These are phyloP conservation scores for Eciton burchellii DNA, from an alignment of 1,140 invertebrate species.

Conservation along the genomic window DNA sequence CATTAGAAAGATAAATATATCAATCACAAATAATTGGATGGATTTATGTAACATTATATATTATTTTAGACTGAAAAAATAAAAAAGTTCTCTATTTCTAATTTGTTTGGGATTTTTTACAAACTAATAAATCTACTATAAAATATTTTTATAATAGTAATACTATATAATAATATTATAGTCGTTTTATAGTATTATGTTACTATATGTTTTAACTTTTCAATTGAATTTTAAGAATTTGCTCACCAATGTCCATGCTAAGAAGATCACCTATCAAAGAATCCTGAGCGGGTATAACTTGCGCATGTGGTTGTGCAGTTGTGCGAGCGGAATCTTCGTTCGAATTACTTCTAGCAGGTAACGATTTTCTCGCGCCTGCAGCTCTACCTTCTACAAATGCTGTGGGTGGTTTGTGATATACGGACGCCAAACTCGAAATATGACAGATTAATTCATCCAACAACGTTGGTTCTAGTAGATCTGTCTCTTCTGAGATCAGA, in stretches of 20 bases:
- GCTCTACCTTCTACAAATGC: slow-evolving; percentile 98
- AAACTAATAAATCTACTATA: not conserved
- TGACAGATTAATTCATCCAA: slow-evolving; percentile 99
- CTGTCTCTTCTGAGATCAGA: slow-evolving; percentile 99
- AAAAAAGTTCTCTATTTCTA: not conserved
- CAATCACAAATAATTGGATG: slow-evolving; percentile 15
- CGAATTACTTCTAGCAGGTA: slow-evolving; percentile 87
- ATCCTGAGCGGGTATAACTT: slow-evolving; percentile 92
- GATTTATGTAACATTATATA: too few species aligned
- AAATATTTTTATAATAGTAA: slow-evolving; percentile 11
- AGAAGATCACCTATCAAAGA: slow-evolving; percentile 98
- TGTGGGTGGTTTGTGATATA: slow-evolving; percentile 99
- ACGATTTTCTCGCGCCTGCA: slow-evolving; percentile 89
- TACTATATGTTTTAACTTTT: not conserved
- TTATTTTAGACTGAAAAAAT: slow-evolving; percentile 17
- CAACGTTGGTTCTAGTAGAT: slow-evolving; percentile 98
- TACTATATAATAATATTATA: too few species aligned
- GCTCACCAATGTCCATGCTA: slow-evolving; percentile 96
- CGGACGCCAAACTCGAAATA: slow-evolving; percentile 98
- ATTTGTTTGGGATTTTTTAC: not conserved
- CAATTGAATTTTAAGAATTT: slow-evolving; percentile 70
- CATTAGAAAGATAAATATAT: not conserved
- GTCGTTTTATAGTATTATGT: too few species aligned
- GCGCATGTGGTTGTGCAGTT: slow-evolving; percentile 77
- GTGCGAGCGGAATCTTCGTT: slow-evolving; percentile 84